Conservation (phyloP, 2,888 invertebrate species). For the Nysson spinosus region DNA sequence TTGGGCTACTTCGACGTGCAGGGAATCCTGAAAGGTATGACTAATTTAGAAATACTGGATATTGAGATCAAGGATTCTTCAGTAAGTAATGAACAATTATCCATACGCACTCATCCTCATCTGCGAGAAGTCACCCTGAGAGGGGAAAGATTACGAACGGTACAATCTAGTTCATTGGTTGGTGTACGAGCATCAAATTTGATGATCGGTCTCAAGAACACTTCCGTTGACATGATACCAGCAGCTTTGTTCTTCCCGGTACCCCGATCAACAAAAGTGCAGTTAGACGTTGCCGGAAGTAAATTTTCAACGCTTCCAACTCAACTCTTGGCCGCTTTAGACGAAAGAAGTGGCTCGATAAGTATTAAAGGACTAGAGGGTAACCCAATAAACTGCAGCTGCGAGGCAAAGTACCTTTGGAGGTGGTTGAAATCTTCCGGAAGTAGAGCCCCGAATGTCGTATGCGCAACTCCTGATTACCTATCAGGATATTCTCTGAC, state of each 20-base stretch:
- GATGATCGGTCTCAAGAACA: conserved; percentile 87
- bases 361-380: conserved; percentile 85
- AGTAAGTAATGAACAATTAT: conserved; percentile 89
- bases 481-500: conserved; percentile 84
- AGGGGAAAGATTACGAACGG: conserved; percentile 85
- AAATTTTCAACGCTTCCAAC: conserved; percentile 87
- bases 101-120: conserved; percentile 88
- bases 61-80: conserved; percentile 92
- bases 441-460: conserved; percentile 73
- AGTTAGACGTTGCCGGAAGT: conserved; percentile 88
- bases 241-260: conserved; percentile 91
- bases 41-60: conserved; percentile 86
- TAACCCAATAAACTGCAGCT: conserved; percentile 92
- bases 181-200: conserved; percentile 87
- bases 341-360: conserved; percentile 88
- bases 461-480: conserved; percentile 85
- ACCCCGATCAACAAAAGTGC: conserved; percentile 89
- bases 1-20: conserved; percentile 92
- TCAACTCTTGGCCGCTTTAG: conserved; percentile 88
- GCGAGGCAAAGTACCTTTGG: conserved; percentile 87
- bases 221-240: conserved; percentile 87
- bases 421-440: conserved; percentile 84
- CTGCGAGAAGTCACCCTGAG: conserved; percentile 86
- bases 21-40: conserved; percentile 87
- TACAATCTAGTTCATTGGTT: conserved; percentile 90